Conservation (phyloP, 2,797 vertebrate genomes). For the Intellagama lesueurii region DNA sequence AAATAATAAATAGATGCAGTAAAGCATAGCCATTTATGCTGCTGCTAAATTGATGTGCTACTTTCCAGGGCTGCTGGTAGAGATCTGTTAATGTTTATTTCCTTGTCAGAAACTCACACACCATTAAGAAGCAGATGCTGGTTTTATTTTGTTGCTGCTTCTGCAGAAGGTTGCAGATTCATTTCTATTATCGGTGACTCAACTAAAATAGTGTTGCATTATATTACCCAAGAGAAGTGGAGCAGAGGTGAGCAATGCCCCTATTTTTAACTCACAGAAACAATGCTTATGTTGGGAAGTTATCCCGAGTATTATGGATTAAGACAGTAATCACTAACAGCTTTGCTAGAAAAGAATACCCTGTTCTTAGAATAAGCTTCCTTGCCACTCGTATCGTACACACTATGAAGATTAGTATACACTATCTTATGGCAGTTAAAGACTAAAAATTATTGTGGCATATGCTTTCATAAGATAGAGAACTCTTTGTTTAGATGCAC, state of each 20-base stretch:
- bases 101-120: constrained; percentile 67
- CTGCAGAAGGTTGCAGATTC: constrained; percentile 44
- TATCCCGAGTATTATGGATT: constrained; percentile 69
- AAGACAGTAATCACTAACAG: constrained; percentile 67
- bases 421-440: background rate
- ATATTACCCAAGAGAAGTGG: background rate
- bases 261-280: constrained; percentile 71
- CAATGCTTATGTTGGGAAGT: constrained; percentile 60
- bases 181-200: constrained; percentile 47
- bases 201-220: constrained; percentile 52
- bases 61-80: constrained; percentile 63
- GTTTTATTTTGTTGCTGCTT: constrained; percentile 16
- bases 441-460: background rate
- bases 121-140: constrained; percentile 69
- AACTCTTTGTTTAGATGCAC: background rate
- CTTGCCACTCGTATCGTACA: background rate
- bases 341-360: constrained; percentile 64
- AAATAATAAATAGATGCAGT: constrained; percentile 61
- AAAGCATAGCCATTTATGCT: constrained; percentile 57
- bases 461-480: background rate
- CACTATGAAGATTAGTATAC: background rate
- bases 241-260: constrained; percentile 45
- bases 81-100: constrained; percentile 72
- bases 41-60: constrained; percentile 64
- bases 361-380: constrained; percentile 56